Percentiles rank a stretch among this genome's conserved stretches.
Evolutionary conservation across 2,888 invertebrate species (phyloP).

Genomic region (Anodontia alba): DNA sequence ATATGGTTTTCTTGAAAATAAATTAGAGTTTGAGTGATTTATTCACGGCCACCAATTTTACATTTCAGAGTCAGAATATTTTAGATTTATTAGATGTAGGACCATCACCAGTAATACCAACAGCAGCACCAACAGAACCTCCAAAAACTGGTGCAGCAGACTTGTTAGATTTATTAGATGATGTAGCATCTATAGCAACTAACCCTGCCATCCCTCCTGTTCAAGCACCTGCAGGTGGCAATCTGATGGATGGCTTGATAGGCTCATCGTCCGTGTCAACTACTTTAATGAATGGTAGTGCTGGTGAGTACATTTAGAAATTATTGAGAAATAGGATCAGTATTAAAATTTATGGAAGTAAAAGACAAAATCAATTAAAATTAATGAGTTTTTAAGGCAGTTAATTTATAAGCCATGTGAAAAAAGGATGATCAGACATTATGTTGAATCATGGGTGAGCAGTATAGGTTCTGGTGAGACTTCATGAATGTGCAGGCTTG

Average conservation of each 20-base stretch:
- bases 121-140: constrained; percentile 84
- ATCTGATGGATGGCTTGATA: constrained; percentile 67
- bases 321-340: too few relatives aligned
- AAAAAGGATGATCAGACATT: too few relatives aligned
- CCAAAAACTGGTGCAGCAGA: constrained; percentile 86
- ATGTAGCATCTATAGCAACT: constrained; percentile 60
- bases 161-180: constrained; percentile 93
- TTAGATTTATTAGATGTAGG: constrained; percentile 90
- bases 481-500: too few relatives aligned
- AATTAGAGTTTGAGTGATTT: too few relatives aligned
- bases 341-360: too few relatives aligned
- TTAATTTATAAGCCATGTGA: too few relatives aligned
- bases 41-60: too few relatives aligned
- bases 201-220: constrained; percentile 14
- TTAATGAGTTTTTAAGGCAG: too few relatives aligned
- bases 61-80: constrained; percentile 85
- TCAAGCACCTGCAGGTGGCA: constrained; percentile 34
- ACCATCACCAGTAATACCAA: constrained; percentile 76
- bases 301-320: constrained; percentile 55
- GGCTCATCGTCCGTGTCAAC: constrained; percentile 53
- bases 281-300: constrained; percentile 75
- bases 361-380: too few relatives aligned
- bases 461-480: too few relatives aligned
- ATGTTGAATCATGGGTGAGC: too few relatives aligned
- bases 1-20: too few relatives aligned